Conservation (phyloP, 1,140 invertebrate species). For the Phocides pigmalion region DNA sequence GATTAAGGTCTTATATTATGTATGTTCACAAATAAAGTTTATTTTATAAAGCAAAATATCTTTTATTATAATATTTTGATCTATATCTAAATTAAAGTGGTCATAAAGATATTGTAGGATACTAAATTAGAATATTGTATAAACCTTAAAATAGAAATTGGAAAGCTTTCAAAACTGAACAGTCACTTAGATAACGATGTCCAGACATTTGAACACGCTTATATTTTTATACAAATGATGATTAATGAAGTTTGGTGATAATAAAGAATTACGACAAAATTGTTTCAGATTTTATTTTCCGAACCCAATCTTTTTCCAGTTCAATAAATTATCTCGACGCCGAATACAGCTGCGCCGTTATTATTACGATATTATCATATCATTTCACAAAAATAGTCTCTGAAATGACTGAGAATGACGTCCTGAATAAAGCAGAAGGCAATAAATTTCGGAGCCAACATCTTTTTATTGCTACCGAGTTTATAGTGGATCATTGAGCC, state of each 20-base stretch:
- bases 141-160: background rate
- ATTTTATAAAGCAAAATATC: too few relatives aligned
- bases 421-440: conserved; percentile 30
- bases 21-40: too few relatives aligned
- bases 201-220: background rate
- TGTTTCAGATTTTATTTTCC: conserved; percentile 17
- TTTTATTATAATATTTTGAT: too few relatives aligned
- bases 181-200: background rate
- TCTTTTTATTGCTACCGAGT: conserved; percentile 22
- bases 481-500: conserved; percentile 13
- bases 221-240: conserved; percentile 5
- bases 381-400: conserved; percentile 18
- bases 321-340: conserved; percentile 22
- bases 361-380: conserved; percentile 27
- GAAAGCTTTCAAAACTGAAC: background rate
- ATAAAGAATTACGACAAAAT: conserved; percentile 25
- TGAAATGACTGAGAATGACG: conserved; percentile 23
- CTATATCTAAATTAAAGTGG: too few relatives aligned
- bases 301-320: conserved; percentile 14
- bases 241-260: background rate
- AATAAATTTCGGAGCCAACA: conserved; percentile 25
- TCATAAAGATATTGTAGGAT: background rate
- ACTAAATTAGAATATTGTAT: background rate
- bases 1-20: too few relatives aligned
- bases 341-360: conserved; percentile 23